phyloP scores from a whole-genome alignment of 2,113 vertebrate species.

The Melanerpes formicivorus region DNA sequence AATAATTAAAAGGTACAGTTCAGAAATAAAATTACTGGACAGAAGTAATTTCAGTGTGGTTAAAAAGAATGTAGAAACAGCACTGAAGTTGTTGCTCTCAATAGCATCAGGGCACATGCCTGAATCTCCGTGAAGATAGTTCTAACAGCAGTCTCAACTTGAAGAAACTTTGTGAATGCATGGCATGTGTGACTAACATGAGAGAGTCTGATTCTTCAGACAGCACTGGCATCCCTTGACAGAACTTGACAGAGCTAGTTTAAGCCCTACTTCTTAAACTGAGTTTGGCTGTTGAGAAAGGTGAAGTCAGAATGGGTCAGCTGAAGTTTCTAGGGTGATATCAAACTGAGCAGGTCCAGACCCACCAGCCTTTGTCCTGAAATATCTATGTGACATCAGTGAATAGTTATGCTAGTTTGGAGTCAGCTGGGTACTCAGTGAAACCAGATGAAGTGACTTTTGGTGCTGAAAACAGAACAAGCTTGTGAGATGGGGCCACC shows the following conservation, averaged over 20 bases:
- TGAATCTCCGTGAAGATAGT: not conserved
- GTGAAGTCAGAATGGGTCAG: not conserved
- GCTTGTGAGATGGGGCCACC: not conserved
- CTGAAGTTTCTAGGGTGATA: not conserved
- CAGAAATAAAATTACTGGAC: not conserved
- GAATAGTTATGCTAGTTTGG: not conserved
- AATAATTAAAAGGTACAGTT: not conserved
- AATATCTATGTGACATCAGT: not conserved
- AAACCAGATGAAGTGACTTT: not conserved
- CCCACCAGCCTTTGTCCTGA: not conserved
- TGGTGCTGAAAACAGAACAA: not conserved
- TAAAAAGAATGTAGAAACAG: not conserved
- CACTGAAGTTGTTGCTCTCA: not conserved
- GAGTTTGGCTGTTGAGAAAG: not conserved
- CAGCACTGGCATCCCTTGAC: not conserved
- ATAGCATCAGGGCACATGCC: not conserved
- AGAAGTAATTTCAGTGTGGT: not conserved
- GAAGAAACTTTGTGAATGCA: not conserved
- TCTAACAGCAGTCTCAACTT: not conserved
- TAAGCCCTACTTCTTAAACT: not conserved
- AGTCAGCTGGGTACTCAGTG: not conserved
- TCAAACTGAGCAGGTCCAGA: not conserved
- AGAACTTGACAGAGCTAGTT: not conserved
- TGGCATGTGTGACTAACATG: not conserved
- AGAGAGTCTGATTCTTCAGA: not conserved